Conservation (phyloP, 2,888 invertebrate species). For the Pollenia labialis region DNA sequence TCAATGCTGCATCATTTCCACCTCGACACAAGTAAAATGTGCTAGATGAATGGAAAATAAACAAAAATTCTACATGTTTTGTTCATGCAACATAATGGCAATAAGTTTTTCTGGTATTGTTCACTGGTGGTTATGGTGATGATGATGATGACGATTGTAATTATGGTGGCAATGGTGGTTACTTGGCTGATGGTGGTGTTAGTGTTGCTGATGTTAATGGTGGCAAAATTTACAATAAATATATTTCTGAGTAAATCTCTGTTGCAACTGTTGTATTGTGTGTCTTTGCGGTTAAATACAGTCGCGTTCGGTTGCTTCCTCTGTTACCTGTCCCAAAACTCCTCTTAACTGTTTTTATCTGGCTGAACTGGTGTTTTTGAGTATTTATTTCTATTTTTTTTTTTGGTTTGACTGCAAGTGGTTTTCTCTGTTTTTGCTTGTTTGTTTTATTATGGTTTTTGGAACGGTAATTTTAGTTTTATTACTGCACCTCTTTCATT, state of each 20-base stretch:
- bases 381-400: background rate
- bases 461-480: constrained; percentile 67
- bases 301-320: constrained; percentile 52
- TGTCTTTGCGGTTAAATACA: constrained; percentile 66
- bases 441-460: constrained; percentile 48
- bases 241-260: constrained; percentile 63
- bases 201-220: constrained; percentile 18
- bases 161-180: constrained; percentile 7
- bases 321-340: constrained; percentile 49
- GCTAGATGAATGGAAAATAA: background rate
- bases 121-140: constrained; percentile 18
- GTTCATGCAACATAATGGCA: background rate
- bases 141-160: constrained; percentile 23
- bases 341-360: constrained; percentile 57
- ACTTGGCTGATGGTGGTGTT: background rate
- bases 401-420: constrained; percentile 61
- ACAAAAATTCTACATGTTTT: constrained; percentile 24
- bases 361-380: constrained; percentile 31
- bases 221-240: constrained; percentile 50
- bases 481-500: constrained; percentile 66
- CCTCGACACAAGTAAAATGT: constrained; percentile 2
- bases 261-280: constrained; percentile 64
- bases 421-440: constrained; percentile 45
- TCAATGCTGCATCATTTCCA: constrained; percentile 26
- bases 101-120: constrained; percentile 15